A percentile compares a stretch with the other conserved stretches of the same genome.
phyloP scores from a whole-genome alignment of 2,888 invertebrate genomes.

The Ditylenchus weischeri region DNA sequence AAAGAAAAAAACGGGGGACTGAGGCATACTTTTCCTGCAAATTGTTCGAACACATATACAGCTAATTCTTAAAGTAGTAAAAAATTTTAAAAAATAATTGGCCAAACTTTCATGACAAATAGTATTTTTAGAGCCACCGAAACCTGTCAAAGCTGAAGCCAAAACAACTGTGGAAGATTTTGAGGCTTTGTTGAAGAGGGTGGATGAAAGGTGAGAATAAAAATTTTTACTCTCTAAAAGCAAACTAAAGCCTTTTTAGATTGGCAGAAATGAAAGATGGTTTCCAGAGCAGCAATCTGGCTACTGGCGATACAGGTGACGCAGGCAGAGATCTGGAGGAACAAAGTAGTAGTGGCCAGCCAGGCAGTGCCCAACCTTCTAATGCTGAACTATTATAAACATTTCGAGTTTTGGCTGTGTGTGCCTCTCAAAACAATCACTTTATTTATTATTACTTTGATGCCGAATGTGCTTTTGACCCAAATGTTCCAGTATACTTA shows the following conservation, averaged over 20 bases:
- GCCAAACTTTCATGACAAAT: too few species aligned
- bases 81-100: too few species aligned
- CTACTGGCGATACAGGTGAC: slow-evolving; percentile 1
- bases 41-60: slow-evolving; percentile 26
- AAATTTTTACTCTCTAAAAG: not conserved
- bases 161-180: slow-evolving; percentile 37
- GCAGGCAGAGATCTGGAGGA: not conserved
- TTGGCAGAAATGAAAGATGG: slow-evolving; percentile 24
- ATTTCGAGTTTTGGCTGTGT: not conserved
- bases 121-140: too few species aligned
- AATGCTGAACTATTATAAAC: too few species aligned
- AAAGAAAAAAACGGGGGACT: too few species aligned
- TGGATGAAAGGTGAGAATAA: slow-evolving; percentile 34
- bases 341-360: too few species aligned
- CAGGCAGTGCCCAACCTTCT: too few species aligned
- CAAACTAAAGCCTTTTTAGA: not conserved
- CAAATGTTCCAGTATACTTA: not conserved
- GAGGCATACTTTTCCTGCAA: too few species aligned
- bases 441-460: not conserved
- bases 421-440: not conserved
- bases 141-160: slow-evolving; percentile 19
- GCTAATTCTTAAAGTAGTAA: slow-evolving; percentile 11
- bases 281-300: slow-evolving; percentile 17
- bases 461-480: slow-evolving; percentile 1
- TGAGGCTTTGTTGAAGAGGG: slow-evolving; percentile 43